Conservation (phyloP, 1,140 invertebrate species). For the Euura lappo region DNA sequence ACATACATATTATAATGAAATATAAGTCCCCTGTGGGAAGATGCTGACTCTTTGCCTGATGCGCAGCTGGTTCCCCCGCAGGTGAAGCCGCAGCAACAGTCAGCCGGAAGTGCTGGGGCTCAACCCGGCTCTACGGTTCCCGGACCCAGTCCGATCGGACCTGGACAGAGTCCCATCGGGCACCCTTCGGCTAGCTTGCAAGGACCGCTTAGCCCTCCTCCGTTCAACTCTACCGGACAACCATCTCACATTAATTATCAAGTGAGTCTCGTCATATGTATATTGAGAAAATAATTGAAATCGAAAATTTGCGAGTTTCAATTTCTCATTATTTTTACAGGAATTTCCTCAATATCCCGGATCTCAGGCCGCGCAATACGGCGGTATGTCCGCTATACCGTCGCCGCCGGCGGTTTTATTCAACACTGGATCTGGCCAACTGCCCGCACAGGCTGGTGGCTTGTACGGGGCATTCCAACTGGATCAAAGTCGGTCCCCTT, state of each 20-base stretch:
- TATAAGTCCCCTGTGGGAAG: slow-evolving; percentile 61
- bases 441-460: slow-evolving; percentile 74
- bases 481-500: slow-evolving; percentile 69
- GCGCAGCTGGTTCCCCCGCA: slow-evolving; percentile 65
- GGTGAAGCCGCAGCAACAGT: slow-evolving; percentile 78
- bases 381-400: slow-evolving; percentile 79
- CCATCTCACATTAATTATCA: slow-evolving; percentile 66
- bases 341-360: slow-evolving; percentile 58
- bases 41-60: slow-evolving; percentile 64
- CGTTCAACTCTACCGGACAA: slow-evolving; percentile 60
- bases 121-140: slow-evolving; percentile 56
- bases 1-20: not conserved
- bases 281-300: slow-evolving; percentile 14
- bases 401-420: slow-evolving; percentile 81
- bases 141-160: slow-evolving; percentile 57
- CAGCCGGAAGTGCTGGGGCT: slow-evolving; percentile 57
- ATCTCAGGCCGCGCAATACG: slow-evolving; percentile 68
- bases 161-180: slow-evolving; percentile 64
- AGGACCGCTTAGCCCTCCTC: slow-evolving; percentile 59
- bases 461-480: slow-evolving; percentile 76
- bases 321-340: slow-evolving; percentile 32
- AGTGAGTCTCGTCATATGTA: slow-evolving; percentile 42
- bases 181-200: slow-evolving; percentile 64
- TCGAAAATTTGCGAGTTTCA: slow-evolving; percentile 28
- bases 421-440: slow-evolving; percentile 77